Conservation (phyloP, 35 echinoderm and acorn worm species). For the Holothuria glaberrima region DNA sequence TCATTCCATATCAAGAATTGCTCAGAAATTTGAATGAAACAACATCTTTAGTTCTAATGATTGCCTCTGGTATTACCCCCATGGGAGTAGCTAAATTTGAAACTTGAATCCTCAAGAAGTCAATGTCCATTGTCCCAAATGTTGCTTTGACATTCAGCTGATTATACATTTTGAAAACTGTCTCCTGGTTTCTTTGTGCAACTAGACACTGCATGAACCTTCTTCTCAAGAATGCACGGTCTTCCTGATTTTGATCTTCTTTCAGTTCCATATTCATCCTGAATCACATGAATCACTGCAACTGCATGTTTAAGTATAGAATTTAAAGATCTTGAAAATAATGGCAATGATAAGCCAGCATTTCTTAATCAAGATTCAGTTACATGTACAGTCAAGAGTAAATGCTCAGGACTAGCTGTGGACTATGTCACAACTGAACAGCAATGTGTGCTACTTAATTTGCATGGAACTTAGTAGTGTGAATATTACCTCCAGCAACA, state of each 20-base stretch:
- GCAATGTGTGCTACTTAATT: no score
- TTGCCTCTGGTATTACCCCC: conserved; percentile 35
- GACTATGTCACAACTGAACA: no score
- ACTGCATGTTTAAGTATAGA: neutral
- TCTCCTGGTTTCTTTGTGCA: conserved; percentile 23
- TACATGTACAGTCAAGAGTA: no score
- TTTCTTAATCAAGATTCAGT: no score
- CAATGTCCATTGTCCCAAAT: conserved; percentile 53
- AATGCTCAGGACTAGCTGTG: no score
- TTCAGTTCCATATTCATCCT: neutral
- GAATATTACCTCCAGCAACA: no score
- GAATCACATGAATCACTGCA: neutral
- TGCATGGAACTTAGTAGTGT: no score
- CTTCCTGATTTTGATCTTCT: neutral
- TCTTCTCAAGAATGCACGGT: conserved; percentile 41
- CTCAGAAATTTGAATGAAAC: conserved; percentile 38
- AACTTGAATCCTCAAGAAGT: conserved; percentile 40
- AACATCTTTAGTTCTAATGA: conserved; percentile 52
- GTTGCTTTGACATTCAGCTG: conserved; percentile 28
- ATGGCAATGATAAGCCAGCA: no score
- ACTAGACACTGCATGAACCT: conserved; percentile 51
- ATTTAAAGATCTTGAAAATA: neutral
- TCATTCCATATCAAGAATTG: neutral
- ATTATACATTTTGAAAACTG: conserved; percentile 40
- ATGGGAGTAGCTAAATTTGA: conserved; percentile 35